Evolutionary conservation across 2,113 vertebrate species (phyloP).

Genomic region (Ornithorhynchus anatinus): DNA sequence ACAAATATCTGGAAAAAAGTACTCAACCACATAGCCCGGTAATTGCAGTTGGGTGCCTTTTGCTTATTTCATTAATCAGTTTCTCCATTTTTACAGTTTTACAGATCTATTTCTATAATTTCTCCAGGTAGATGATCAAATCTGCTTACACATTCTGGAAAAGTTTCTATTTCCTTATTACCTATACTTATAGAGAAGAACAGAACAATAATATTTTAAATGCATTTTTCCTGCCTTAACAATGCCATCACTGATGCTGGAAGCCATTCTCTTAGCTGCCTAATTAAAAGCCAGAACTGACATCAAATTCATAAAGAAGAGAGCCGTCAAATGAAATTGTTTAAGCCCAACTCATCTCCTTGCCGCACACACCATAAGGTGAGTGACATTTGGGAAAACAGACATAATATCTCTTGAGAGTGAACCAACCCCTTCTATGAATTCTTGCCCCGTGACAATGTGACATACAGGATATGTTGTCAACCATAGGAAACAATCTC

Average conservation of each 20-base stretch:
- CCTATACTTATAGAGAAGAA: slow-evolving; percentile 23
- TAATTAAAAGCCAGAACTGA: slow-evolving; percentile 43
- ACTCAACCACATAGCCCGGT: slow-evolving; percentile 18
- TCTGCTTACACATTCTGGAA: slow-evolving; percentile 18
- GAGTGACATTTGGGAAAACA: slow-evolving; percentile 38
- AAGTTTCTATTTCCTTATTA: slow-evolving; percentile 11
- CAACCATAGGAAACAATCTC: slow-evolving; percentile 38
- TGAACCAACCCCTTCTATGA: slow-evolving; percentile 34
- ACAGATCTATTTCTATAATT: slow-evolving; percentile 13
- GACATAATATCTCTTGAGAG: slow-evolving; percentile 30
- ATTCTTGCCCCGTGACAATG: slow-evolving; percentile 35
- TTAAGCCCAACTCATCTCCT: slow-evolving; percentile 5
- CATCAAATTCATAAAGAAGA: slow-evolving; percentile 13
- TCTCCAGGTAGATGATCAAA: slow-evolving; percentile 5
- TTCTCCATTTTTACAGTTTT: neutral
- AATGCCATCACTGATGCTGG: slow-evolving; percentile 37
- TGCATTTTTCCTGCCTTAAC: slow-evolving; percentile 10
- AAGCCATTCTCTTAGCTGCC: slow-evolving; percentile 32
- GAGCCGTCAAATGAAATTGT: slow-evolving; percentile 31
- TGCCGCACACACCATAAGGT: neutral
- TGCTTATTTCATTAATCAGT: slow-evolving; percentile 7
- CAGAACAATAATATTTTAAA: slow-evolving; percentile 39
- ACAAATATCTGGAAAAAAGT: slow-evolving; percentile 30
- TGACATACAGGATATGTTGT: slow-evolving; percentile 26
- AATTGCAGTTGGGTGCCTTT: slow-evolving; percentile 12